A percentile compares a stretch with the other conserved stretches of the same genome.
Evolutionary conservation across 2,888 invertebrate genomes (phyloP).

Genomic region (Ramazzottius varieornatus): DNA sequence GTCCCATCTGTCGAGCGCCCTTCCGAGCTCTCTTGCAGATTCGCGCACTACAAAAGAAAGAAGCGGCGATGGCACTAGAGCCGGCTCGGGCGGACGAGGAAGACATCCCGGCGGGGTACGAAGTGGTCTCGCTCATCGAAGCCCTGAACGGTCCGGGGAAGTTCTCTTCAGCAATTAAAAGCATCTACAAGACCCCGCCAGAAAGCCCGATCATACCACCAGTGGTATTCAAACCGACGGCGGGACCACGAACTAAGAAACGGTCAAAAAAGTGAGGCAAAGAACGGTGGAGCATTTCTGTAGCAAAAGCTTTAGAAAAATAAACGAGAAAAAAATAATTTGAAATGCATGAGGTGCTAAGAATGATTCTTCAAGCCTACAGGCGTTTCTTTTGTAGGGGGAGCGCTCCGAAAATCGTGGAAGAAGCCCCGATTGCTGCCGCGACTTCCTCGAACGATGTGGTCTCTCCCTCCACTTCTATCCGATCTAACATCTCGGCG

Average conservation of each 20-base stretch:
- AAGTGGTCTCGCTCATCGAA: slow-evolving; percentile 74
- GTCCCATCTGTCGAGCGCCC: slow-evolving; percentile 94
- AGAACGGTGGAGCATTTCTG: too few relatives aligned
- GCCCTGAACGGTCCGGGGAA: slow-evolving; percentile 72
- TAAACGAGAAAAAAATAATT: too few relatives aligned
- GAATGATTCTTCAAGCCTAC: too few relatives aligned
- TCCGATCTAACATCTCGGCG: too few relatives aligned
- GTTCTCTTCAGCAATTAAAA: too few relatives aligned
- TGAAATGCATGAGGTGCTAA: too few relatives aligned
- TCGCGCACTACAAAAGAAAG: slow-evolving; percentile 53
- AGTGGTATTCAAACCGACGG: slow-evolving; percentile 11
- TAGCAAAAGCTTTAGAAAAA: too few relatives aligned
- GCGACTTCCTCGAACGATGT: too few relatives aligned
- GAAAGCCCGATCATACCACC: slow-evolving; percentile 10
- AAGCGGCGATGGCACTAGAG: neutral
- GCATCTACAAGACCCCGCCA: neutral
- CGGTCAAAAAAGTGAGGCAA: neutral
- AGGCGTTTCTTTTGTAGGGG: too few relatives aligned
- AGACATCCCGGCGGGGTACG: slow-evolving; percentile 70
- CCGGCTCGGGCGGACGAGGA: slow-evolving; percentile 23
- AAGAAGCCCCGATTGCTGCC: too few relatives aligned
- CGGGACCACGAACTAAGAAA: slow-evolving; percentile 3
- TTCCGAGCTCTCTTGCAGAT: slow-evolving; percentile 87
- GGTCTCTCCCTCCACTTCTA: too few relatives aligned
- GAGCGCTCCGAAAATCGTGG: too few relatives aligned